phyloP scores from a whole-genome alignment of 2,797 vertebrate species.

The Microctenopoma lineatum region DNA sequence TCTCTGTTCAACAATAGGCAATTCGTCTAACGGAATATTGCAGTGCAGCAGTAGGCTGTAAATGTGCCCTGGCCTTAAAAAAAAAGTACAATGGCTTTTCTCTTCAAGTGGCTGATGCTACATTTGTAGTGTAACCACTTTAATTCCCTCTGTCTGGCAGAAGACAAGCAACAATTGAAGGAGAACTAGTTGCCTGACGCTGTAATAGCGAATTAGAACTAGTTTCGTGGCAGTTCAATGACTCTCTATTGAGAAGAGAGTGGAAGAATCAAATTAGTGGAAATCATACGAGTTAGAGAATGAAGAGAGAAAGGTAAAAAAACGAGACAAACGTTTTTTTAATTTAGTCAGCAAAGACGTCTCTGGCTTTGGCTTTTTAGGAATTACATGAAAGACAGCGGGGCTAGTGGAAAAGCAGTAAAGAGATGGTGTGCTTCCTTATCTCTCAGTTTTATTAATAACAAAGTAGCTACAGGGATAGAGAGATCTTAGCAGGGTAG shows the following conservation, averaged over 20 bases:
- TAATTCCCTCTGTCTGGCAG: slow-evolving; percentile 67
- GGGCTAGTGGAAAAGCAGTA: slow-evolving; percentile 32
- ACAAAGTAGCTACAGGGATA: slow-evolving; percentile 50
- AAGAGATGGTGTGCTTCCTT: slow-evolving; percentile 34
- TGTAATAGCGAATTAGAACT: slow-evolving; percentile 56
- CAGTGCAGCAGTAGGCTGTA: slow-evolving; percentile 55
- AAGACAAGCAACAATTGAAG: slow-evolving; percentile 59
- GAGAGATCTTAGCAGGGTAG: slow-evolving; percentile 47
- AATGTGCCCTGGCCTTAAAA: slow-evolving; percentile 66
- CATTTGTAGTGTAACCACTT: slow-evolving; percentile 71
- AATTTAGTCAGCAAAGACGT: slow-evolving; percentile 38
- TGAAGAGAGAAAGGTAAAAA: slow-evolving; percentile 21
- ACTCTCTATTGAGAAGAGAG: slow-evolving; percentile 46
- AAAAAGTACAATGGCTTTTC: slow-evolving; percentile 57
- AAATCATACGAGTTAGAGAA: slow-evolving; percentile 49
- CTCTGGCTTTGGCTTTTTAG: slow-evolving; percentile 47
- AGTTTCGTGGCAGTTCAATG: slow-evolving; percentile 54
- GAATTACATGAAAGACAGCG: slow-evolving; percentile 32
- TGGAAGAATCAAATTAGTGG: slow-evolving; percentile 38
- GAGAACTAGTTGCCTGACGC: slow-evolving; percentile 61
- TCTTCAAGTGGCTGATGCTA: slow-evolving; percentile 68
- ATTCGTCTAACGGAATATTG: slow-evolving; percentile 69
- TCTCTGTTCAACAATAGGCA: slow-evolving; percentile 67
- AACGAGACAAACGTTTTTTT: slow-evolving; percentile 36
- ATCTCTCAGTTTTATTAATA: slow-evolving; percentile 49